phyloP scores from a whole-genome alignment of 53 echinoderm and acorn worm genomes.

The Hippasteria phrygiana region DNA sequence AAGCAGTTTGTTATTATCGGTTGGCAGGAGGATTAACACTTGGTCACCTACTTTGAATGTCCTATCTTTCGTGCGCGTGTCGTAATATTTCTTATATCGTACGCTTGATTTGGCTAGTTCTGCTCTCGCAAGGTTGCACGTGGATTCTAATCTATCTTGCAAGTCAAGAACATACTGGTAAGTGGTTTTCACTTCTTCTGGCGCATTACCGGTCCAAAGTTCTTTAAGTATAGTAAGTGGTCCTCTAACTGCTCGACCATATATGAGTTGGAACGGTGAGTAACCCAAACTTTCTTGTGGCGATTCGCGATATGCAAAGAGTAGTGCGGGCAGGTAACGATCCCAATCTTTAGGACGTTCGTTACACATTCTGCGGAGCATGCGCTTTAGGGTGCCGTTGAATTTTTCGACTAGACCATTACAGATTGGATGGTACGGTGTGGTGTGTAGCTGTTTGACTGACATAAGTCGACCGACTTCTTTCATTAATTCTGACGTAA shows the following conservation, averaged over 20 bases:
- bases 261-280: conserved; percentile 68
- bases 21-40: conserved; percentile 57
- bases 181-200: conserved; percentile 57
- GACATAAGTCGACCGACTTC: conserved; percentile 62
- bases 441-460: conserved; percentile 40
- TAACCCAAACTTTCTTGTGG: conserved; percentile 68
- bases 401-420: conserved; percentile 72
- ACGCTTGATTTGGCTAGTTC: background rate
- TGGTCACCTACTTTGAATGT: conserved; percentile 61
- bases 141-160: conserved; percentile 61
- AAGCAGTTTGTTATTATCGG: conserved; percentile 65
- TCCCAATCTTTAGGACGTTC: conserved; percentile 72
- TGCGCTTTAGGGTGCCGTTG: conserved; percentile 57
- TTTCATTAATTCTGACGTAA: conserved; percentile 64
- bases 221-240: conserved; percentile 60
- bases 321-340: conserved; percentile 38
- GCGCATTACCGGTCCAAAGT: conserved; percentile 56
- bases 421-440: conserved; percentile 70
- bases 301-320: conserved; percentile 65
- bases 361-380: conserved; percentile 60
- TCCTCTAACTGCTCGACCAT: conserved; percentile 65
- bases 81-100: conserved; percentile 14
- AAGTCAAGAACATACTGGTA: conserved; percentile 74
- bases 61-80: conserved; percentile 22
- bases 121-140: conserved; percentile 52